phyloP scores from a whole-genome alignment of 1,140 invertebrate genomes.

The Drosophila gunungcola region DNA sequence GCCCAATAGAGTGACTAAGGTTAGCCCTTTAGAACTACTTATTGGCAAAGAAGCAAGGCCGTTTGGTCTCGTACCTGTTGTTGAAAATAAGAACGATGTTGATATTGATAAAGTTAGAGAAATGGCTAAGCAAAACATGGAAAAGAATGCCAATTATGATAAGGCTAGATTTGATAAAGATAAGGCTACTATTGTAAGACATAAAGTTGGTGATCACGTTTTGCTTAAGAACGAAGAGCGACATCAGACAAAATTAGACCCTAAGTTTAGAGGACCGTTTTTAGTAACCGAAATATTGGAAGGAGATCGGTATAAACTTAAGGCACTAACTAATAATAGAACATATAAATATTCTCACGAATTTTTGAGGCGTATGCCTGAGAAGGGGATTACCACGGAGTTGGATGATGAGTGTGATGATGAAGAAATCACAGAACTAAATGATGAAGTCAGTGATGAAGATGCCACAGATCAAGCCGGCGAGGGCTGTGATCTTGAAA shows the following conservation, averaged over 20 bases:
- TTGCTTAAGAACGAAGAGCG: not conserved
- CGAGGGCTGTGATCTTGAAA: not conserved
- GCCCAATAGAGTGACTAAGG: not conserved
- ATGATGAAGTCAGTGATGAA: not conserved
- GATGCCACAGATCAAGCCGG: not conserved
- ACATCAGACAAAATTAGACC: not conserved
- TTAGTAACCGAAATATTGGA: no score
- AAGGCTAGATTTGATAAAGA: constrained; percentile 3
- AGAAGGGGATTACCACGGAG: constrained; percentile 4
- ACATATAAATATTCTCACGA: constrained; percentile 1
- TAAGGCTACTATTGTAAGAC: not conserved
- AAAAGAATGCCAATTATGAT: constrained; percentile 2
- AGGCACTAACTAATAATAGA: no score
- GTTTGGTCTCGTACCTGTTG: constrained; percentile 2
- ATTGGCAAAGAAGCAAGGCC: constrained; percentile 3
- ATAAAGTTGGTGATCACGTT: not conserved
- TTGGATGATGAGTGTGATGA: not conserved
- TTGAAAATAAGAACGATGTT: not conserved
- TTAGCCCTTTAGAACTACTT: constrained; percentile 1
- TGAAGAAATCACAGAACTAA: no score
- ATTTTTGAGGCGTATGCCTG: constrained; percentile 8
- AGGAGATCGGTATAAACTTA: no score
- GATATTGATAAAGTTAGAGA: not conserved
- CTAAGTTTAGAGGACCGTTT: no score
- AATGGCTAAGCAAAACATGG: constrained; percentile 2